Evolutionary conservation across 2,888 invertebrate species (phyloP).

Genomic region (Chymomyza fuscimana): DNA sequence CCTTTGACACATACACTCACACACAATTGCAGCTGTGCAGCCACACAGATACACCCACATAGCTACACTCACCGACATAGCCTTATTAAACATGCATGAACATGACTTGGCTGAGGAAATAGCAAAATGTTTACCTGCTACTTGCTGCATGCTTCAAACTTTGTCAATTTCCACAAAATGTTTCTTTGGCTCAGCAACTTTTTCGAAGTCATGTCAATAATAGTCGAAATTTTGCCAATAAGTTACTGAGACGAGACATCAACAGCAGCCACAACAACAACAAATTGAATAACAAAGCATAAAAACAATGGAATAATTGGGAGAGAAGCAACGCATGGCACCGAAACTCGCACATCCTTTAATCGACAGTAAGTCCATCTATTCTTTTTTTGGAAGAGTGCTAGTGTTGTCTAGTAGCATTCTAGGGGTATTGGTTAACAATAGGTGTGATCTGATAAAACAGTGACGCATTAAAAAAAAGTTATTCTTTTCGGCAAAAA

Average conservation of each 20-base stretch:
- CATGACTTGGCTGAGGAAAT: neutral
- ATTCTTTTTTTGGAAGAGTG: too few relatives aligned
- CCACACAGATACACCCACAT: conserved; percentile 18
- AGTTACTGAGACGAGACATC: neutral
- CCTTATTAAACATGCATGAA: conserved; percentile 40
- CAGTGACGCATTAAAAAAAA: too few relatives aligned
- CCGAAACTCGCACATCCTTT: too few relatives aligned
- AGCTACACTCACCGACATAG: conserved; percentile 14
- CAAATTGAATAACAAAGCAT: conserved; percentile 16
- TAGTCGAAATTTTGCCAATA: conserved; percentile 19
- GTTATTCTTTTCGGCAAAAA: too few relatives aligned
- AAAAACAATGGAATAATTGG: conserved; percentile 34
- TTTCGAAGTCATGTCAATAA: conserved; percentile 44
- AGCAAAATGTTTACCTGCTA: conserved; percentile 32
- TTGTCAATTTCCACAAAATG: conserved; percentile 43
- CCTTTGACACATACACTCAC: conserved; percentile 37
- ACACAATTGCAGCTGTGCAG: conserved; percentile 4
- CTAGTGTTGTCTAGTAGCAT: too few relatives aligned
- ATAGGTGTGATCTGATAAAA: too few relatives aligned
- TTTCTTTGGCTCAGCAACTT: conserved; percentile 29
- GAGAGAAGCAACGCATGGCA: conserved; percentile 1
- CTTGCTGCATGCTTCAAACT: conserved; percentile 32
- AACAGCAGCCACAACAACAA: neutral
- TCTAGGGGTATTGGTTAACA: too few relatives aligned
- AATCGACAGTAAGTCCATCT: too few relatives aligned